phyloP scores from a whole-genome alignment of 1,140 invertebrate species.

The Apis florea region DNA sequence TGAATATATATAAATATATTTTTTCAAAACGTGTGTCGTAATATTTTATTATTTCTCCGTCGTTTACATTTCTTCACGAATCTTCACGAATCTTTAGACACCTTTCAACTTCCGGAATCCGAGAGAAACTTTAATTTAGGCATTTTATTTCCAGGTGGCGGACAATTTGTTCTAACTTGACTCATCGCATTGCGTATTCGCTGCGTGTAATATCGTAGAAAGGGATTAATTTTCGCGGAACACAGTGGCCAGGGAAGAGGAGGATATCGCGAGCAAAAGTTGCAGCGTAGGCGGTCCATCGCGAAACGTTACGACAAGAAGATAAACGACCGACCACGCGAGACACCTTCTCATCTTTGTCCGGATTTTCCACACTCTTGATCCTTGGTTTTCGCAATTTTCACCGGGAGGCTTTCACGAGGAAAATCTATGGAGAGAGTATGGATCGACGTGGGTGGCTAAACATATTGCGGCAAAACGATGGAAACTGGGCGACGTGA shows the following conservation, averaged over 20 bases:
- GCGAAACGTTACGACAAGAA: slow-evolving; percentile 47
- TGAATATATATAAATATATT: no score
- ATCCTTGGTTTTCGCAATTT: slow-evolving; percentile 30
- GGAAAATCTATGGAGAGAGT: slow-evolving; percentile 19
- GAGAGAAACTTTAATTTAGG: no score
- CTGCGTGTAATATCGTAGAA: not conserved
- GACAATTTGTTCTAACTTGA: slow-evolving; percentile 40
- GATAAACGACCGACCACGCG: slow-evolving; percentile 58
- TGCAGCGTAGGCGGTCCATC: slow-evolving; percentile 40
- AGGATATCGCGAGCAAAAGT: slow-evolving; percentile 10
- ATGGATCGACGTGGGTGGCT: slow-evolving; percentile 36
- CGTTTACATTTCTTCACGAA: no score
- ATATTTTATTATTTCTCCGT: no score
- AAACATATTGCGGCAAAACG: slow-evolving; percentile 29
- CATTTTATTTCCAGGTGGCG: not conserved
- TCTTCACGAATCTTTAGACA: no score
- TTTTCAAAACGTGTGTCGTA: no score
- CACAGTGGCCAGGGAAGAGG: slow-evolving; percentile 25
- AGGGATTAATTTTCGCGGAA: slow-evolving; percentile 43
- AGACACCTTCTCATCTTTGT: slow-evolving; percentile 36
- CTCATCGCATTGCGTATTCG: not conserved
- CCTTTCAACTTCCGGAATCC: no score
- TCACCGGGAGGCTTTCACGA: slow-evolving; percentile 10
- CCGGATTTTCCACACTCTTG: slow-evolving; percentile 15
- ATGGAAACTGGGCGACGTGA: slow-evolving; percentile 28